Base-by-base conservation (phyloP, 2,113 vertebrate species). In the Phoxinus phoxinus region DNA sequence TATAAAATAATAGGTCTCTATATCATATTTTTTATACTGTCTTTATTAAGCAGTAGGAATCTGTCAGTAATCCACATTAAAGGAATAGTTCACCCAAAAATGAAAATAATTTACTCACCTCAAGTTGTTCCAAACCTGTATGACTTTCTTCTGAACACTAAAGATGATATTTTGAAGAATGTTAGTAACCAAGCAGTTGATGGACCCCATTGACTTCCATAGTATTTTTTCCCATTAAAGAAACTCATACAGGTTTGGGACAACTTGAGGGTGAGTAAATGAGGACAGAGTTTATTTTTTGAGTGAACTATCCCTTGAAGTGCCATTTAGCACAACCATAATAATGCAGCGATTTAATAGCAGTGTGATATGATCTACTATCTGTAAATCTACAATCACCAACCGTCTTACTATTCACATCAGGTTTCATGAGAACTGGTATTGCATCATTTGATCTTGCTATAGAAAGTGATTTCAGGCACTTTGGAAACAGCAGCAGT, bases 1-100 rank as follows among this genome's bases (percentile, higher is more conserved):
- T 88, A 91, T 53, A 53, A 53, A 93, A 93, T 91, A 89, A 90
- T 89, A 86, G 89, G 6, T 56, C 53, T 21, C 19, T 91, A 87
- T 89, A 88, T 12, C 21, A 78, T 12, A 41, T 3, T 2, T 91
- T 86, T 89, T 88, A 84, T 82, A 90, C 87, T 85, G 86, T 67
- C 17, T 77, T 35, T 53, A 25, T 46, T 71, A 37, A 46, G 37
- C 19, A 37, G 2, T 78, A 59, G 13, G 6, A 63, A 63, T 72
- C 23, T 3, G 19, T 84, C 51, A 37, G 61, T 83, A 12, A 23
- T 23, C 1, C 51, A 17, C 4, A 19, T 41, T 41, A 41, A 41
- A 41, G 12, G 46, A 13, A 48, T 48, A 48, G 46, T 13, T 46
- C 37, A 41, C 37, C 7, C 37, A 3, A 12, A 46, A 12, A 44